phyloP scores from a whole-genome alignment of 2,797 vertebrate species.

The Crax fasciolata region DNA sequence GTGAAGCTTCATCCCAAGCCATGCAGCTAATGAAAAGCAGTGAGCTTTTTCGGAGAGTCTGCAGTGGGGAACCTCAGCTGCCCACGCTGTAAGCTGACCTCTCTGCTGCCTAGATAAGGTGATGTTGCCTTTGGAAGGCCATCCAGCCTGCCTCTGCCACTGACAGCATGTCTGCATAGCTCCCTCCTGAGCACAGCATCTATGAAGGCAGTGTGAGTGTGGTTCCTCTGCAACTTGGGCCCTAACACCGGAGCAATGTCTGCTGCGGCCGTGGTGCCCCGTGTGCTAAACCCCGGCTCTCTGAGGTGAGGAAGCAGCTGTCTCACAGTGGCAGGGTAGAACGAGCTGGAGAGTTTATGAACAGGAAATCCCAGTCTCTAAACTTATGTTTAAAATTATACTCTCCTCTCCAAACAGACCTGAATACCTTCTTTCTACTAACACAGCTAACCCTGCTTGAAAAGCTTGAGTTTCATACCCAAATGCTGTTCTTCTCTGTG shows the following conservation, averaged over 20 bases:
- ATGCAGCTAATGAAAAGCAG: neutral
- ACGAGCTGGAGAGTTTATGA: neutral
- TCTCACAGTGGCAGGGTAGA: neutral
- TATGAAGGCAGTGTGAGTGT: fast-evolving
- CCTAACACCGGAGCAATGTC: neutral
- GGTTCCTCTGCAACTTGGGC: neutral
- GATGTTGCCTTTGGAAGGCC: neutral
- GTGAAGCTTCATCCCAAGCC: neutral
- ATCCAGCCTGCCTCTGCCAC: neutral
- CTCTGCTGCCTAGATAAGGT: neutral
- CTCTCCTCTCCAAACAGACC: constrained; percentile 4
- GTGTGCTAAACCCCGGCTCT: neutral
- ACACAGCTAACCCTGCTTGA: neutral
- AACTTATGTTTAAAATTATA: neutral
- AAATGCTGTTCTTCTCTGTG: neutral
- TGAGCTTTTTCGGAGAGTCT: neutral
- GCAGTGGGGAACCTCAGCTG: neutral
- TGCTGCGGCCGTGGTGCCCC: neutral
- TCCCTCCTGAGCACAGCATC: neutral
- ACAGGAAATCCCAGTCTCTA: constrained; percentile 15
- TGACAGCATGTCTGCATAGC: neutral
- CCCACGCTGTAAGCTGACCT: neutral
- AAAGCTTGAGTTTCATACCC: neutral
- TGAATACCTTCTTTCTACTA: neutral
- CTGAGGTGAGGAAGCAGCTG: neutral